phyloP scores from a whole-genome alignment of 2,888 invertebrate species.

The Amorpha juglandis region DNA sequence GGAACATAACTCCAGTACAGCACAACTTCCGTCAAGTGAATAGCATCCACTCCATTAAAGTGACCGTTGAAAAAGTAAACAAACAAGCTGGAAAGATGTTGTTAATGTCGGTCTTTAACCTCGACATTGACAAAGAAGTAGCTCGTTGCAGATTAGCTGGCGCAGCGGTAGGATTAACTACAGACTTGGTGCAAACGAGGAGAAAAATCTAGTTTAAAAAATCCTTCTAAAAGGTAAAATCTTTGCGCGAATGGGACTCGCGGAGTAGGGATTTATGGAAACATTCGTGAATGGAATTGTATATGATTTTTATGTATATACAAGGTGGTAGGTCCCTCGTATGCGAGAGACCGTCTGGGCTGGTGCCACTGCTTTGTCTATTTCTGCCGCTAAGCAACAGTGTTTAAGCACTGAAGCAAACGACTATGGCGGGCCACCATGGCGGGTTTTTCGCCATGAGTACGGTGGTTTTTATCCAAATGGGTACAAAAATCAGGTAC shows the following conservation, averaged over 20 bases:
- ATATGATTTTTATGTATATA: too few species aligned
- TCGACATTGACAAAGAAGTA: slow-evolving; percentile 29
- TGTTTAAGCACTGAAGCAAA: too few species aligned
- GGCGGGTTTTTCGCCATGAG: too few species aligned
- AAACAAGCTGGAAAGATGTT: slow-evolving; percentile 24
- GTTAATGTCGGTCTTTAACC: slow-evolving; percentile 30
- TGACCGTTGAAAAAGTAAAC: slow-evolving; percentile 21
- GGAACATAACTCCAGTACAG: background rate
- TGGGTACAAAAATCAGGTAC: too few species aligned
- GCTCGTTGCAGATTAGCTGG: slow-evolving; percentile 26
- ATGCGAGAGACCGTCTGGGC: too few species aligned
- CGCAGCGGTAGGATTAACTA: slow-evolving; percentile 25
- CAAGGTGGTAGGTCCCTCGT: too few species aligned
- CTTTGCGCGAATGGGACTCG: background rate
- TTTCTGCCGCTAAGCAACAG: too few species aligned
- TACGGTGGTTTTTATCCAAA: too few species aligned
- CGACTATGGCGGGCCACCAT: too few species aligned
- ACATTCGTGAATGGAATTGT: background rate
- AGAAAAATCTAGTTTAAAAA: slow-evolving; percentile 14
- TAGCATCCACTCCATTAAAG: background rate
- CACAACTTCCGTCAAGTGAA: background rate
- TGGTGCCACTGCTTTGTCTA: too few species aligned
- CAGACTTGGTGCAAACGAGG: slow-evolving; percentile 25
- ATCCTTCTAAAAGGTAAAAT: background rate
- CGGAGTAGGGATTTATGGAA: background rate